phyloP scores from a whole-genome alignment of 2,888 invertebrate genomes.

The Luperina testacea region DNA sequence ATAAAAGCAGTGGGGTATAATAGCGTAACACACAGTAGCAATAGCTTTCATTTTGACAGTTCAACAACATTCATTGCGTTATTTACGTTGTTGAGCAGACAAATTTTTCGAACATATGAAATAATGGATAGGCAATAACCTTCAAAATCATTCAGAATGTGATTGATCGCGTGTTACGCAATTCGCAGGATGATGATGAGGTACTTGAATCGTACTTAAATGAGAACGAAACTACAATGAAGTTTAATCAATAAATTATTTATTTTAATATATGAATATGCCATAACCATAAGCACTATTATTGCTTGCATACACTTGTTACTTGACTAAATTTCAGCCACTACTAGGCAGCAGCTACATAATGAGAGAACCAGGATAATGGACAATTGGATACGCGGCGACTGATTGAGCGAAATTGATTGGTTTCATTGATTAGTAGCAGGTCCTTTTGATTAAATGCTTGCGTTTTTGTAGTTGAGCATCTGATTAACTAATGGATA shows the following conservation, averaged over 20 bases:
- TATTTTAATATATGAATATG: not conserved
- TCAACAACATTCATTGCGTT: no score
- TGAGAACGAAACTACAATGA: not conserved
- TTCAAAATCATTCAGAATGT: no score
- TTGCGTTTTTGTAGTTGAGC: not conserved
- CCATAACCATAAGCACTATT: not conserved
- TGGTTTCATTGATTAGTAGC: conserved; percentile 12
- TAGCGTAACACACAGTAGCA: no score
- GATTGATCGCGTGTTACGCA: no score
- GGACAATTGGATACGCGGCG: conserved; percentile 1
- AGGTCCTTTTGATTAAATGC: conserved; percentile 1
- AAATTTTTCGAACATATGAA: no score
- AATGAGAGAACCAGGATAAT: conserved; percentile 10
- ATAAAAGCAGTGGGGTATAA: no score
- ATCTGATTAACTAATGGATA: not conserved
- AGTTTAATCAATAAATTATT: not conserved
- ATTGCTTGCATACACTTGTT: not conserved
- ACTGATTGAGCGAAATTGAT: conserved; percentile 26
- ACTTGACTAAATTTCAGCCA: not conserved
- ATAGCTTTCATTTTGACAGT: no score
- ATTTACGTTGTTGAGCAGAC: no score
- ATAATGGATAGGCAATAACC: no score
- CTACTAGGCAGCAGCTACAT: not conserved
- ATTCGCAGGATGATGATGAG: not conserved
- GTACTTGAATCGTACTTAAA: not conserved